Evolutionary conservation across 2,888 invertebrate species (phyloP).

Genomic region (Netelia melanura): DNA sequence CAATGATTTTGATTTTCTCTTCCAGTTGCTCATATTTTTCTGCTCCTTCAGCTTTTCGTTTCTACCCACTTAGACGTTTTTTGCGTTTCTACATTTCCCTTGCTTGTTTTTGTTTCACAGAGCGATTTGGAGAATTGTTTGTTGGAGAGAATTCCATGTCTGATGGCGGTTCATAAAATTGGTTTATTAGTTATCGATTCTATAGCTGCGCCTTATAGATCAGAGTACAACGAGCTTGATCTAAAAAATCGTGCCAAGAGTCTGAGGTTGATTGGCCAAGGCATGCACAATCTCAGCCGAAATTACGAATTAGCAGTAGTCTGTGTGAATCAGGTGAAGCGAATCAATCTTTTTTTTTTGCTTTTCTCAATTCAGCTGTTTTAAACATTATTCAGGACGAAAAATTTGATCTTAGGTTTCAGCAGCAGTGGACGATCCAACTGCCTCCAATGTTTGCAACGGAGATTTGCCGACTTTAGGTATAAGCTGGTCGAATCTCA

Average conservation of each 20-base stretch:
- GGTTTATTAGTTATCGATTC: slow-evolving; percentile 91
- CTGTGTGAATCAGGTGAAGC: slow-evolving; percentile 90
- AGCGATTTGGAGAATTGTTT: slow-evolving; percentile 87
- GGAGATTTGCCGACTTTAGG: slow-evolving; percentile 79
- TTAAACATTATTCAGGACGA: neutral
- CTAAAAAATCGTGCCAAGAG: slow-evolving; percentile 86
- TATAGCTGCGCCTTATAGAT: slow-evolving; percentile 90
- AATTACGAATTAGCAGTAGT: slow-evolving; percentile 87
- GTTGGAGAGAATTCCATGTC: slow-evolving; percentile 85
- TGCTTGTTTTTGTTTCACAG: slow-evolving; percentile 81
- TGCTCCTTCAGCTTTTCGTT: slow-evolving; percentile 14
- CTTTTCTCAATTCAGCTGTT: slow-evolving; percentile 10
- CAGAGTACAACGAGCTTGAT: slow-evolving; percentile 86
- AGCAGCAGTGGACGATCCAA: slow-evolving; percentile 70
- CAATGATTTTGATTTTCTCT: slow-evolving; percentile 6
- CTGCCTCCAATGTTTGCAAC: slow-evolving; percentile 62
- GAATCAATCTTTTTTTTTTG: slow-evolving; percentile 44
- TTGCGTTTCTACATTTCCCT: neutral
- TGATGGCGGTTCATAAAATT: slow-evolving; percentile 86
- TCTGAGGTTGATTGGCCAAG: slow-evolving; percentile 86
- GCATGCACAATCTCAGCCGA: slow-evolving; percentile 86
- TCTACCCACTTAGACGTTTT: neutral
- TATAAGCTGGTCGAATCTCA: slow-evolving; percentile 79
- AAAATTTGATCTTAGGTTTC: slow-evolving; percentile 74
- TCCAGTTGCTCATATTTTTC: slow-evolving; percentile 7